Evolutionary conservation across 2,888 invertebrate species (phyloP), one percentile per base, ranked within the genome.

Genomic region (Dimorphilus gyrociliatus): DNA sequence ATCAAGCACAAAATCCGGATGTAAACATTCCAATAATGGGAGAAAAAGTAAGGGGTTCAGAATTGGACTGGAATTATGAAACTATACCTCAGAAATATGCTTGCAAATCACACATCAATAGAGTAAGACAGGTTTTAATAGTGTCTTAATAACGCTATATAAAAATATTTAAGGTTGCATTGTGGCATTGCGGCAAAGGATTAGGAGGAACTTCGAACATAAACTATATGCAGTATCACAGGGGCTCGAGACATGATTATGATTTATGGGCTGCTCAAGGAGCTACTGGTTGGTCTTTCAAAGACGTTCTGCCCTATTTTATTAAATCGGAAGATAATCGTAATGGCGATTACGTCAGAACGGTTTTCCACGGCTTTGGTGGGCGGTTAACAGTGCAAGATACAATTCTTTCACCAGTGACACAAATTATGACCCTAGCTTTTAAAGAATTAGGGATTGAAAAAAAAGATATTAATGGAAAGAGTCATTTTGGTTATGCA

Each of bases 1-100:
- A 48, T 19, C 51, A 53, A 2, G 81, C 82, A 0, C 25, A 32
- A 13, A 26, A 36, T 8, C 34, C 32, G n/a, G 21, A 39, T 27
- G 34, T 41, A 13, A 36, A 40, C 36, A 38, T 43, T 29, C 45
- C 45, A 12, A 35, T 43, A n/a, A 28, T 39, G 27, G 41, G 42
- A 10, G 44, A 42, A 29, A 29, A 28, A 15, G 30, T 40, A 13
- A 29, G 38, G 7, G 36, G 32, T 14, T 26, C 35, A 3, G 30
- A 39, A 10, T 39, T 30, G 19, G 44, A 45, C 32, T 45, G 44
- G 44, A 25, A 32, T 3, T 45, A 42, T 33, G 17, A 25, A 21
- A 42, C 44, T 2, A 35, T 33, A 6, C 36, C 42, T 7, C 45
- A 45, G 34, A 41, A 40, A 26, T 17, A 29, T 18, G 32, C 45